A percentile compares a stretch with the other conserved stretches of the same genome.
phyloP scores from a whole-genome alignment of 1,140 invertebrate genomes.

The Bacillus rossius region DNA sequence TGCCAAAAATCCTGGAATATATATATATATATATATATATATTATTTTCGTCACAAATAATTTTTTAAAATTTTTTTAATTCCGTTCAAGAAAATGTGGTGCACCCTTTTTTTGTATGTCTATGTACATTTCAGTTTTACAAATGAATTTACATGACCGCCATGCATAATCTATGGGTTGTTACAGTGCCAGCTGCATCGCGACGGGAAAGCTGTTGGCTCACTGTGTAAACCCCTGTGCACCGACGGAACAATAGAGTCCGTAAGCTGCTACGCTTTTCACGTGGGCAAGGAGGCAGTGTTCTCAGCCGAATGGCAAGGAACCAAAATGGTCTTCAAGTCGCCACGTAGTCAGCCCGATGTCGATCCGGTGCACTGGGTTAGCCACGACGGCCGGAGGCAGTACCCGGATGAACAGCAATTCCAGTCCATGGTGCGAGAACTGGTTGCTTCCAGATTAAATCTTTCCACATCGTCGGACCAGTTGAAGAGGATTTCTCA shows the following conservation, averaged over 20 bases:
- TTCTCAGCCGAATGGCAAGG: slow-evolving; percentile 51
- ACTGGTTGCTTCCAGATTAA: slow-evolving; percentile 46
- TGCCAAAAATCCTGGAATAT: no score
- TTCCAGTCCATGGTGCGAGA: slow-evolving; percentile 45
- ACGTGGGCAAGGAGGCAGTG: slow-evolving; percentile 49
- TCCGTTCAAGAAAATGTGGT: no score
- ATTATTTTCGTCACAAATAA: no score
- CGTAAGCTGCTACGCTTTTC: slow-evolving; percentile 50
- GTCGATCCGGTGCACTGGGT: slow-evolving; percentile 38
- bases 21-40: no score
- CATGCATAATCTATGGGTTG: no score
- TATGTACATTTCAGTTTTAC: no score
- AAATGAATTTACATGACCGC: no score
- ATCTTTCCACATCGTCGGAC: slow-evolving; percentile 43
- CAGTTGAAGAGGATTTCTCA: slow-evolving; percentile 38
- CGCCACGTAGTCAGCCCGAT: slow-evolving; percentile 27
- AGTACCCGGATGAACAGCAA: slow-evolving; percentile 48
- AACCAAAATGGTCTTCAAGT: slow-evolving; percentile 50
- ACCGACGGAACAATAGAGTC: slow-evolving; percentile 45
- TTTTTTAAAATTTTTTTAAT: no score
- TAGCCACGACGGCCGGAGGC: slow-evolving; percentile 40
- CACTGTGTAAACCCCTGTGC: slow-evolving; percentile 52
- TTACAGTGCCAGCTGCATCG: slow-evolving; percentile 50
- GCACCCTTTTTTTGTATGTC: no score
- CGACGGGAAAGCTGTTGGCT: slow-evolving; percentile 47